Evolutionary conservation across 1,140 invertebrate species (phyloP).

Genomic region (Sminthurides bifidus): DNA sequence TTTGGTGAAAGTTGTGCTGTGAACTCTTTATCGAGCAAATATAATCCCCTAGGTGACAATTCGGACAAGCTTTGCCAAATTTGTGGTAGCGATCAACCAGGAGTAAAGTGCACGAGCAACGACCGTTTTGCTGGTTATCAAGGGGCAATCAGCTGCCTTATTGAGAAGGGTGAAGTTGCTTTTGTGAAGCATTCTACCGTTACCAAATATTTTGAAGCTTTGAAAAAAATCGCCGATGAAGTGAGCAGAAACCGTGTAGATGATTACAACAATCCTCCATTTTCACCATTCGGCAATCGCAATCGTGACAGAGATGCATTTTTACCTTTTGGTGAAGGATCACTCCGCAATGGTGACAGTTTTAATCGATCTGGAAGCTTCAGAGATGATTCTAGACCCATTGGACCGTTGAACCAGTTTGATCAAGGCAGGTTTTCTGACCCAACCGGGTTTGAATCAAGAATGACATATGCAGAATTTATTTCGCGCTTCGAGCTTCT

Average conservation of each 20-base stretch:
- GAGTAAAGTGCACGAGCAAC: conserved; percentile 63
- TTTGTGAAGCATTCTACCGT: conserved; percentile 83
- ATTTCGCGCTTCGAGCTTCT: conserved; percentile 61
- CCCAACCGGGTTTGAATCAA: no score
- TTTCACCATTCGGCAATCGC: background rate
- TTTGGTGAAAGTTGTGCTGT: conserved; percentile 87
- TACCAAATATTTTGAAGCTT: conserved; percentile 38
- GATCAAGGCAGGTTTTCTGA: no score
- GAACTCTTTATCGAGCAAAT: conserved; percentile 78
- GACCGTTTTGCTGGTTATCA: conserved; percentile 85
- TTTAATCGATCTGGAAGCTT: background rate
- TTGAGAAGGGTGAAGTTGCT: conserved; percentile 78
- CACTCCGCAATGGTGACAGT: background rate
- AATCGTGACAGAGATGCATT: background rate
- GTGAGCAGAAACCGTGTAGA: background rate
- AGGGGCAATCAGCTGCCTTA: conserved; percentile 76
- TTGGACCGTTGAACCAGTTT: no score
- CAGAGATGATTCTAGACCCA: no score
- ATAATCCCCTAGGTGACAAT: conserved; percentile 86
- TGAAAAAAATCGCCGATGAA: background rate
- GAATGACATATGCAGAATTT: no score
- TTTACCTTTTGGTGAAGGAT: background rate
- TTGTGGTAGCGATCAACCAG: conserved; percentile 65
- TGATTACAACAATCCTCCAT: background rate
- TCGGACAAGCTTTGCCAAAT: conserved; percentile 67